A percentile compares a stretch with the other conserved stretches of the same genome.
Evolutionary conservation across 2,113 vertebrate species (phyloP).

Genomic region (Axis porcinus): DNA sequence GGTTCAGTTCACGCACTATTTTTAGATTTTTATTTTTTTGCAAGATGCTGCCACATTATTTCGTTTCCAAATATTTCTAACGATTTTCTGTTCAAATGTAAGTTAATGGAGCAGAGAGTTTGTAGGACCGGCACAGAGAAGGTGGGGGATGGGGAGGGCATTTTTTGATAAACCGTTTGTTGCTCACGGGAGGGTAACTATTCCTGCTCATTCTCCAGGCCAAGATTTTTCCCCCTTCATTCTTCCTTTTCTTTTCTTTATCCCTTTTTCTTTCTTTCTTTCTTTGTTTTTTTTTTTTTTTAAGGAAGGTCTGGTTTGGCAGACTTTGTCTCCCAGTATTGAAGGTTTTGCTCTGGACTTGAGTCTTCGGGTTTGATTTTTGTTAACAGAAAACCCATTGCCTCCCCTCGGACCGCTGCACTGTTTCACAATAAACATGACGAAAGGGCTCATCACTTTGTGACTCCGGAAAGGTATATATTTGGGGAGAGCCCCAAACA

Average conservation of each 20-base stretch:
- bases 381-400: slow-evolving; percentile 41
- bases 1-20: not conserved
- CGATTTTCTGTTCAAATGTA: slow-evolving; percentile 41
- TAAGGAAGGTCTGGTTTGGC: not conserved
- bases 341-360: slow-evolving; percentile 47
- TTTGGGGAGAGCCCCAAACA: slow-evolving; percentile 4
- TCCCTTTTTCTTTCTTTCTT: not conserved
- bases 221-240: not conserved
- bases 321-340: slow-evolving; percentile 52
- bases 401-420: slow-evolving; percentile 21
- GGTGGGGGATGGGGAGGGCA: not conserved
- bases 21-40: slow-evolving; percentile 42
- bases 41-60: slow-evolving; percentile 37
- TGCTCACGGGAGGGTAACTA: slow-evolving; percentile 19
- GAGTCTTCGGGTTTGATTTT: slow-evolving; percentile 56
- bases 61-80: slow-evolving; percentile 68
- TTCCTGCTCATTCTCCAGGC: slow-evolving; percentile 41
- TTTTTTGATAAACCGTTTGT: slow-evolving; percentile 48
- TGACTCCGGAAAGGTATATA: not conserved
- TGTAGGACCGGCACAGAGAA: not conserved
- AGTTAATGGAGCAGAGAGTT: slow-evolving; percentile 50
- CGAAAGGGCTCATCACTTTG: slow-evolving; percentile 19
- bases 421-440: slow-evolving; percentile 51
- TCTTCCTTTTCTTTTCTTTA: not conserved
- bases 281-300: not conserved